Evolutionary conservation across 2,113 vertebrate species (phyloP), one percentile per base, ranked within the genome.

Genomic region (Agelaius phoeniceus): DNA sequence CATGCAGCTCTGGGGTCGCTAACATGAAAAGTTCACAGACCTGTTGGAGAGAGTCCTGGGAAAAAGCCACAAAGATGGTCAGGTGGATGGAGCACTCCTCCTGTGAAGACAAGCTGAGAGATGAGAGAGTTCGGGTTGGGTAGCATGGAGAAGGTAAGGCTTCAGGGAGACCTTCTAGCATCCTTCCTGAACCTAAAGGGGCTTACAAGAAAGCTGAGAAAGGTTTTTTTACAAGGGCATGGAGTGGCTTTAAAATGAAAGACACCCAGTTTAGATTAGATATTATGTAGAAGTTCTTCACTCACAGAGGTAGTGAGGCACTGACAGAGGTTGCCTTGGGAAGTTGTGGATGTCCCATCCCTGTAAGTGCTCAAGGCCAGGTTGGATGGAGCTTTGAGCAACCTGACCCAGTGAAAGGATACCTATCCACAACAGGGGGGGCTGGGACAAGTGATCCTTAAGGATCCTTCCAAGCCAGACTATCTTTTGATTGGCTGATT

Each of bases 11-110:
- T 49, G 26, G 14, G 17, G 9, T 31, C 5, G 3, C 10, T 27
- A 44, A 4, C 10, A 51, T 12, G 16, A 74, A 43, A 58, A 33
- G 7, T 12, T 37, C 6, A 21, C 0, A 0, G 20, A 63, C 21
- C 11, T 72, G 17, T 44, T 52, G 6, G 33, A 73, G 3, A 5
- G 7, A 39, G 14, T 52, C 33, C 33, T 16, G 3, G 6, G 15
- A 19, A 67, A 33, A 33, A 33, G 28, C 8, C 27, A 28, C 0
- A 1, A 67, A 30, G 19, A 33, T 44, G 10, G 24, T 59, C 33
- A 17, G 13, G 24, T 39, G 19, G 22, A 66, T 52, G 19, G 8
- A 59, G 15, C 15, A n/a, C 7, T 21, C 8, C 7, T 71, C 58
- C 33, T 51, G 7, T 81, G 37, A 67, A 33, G 37, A 37, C 8